phyloP scores from a whole-genome alignment of 2,888 invertebrate species.

The Flexamia atlantica region DNA sequence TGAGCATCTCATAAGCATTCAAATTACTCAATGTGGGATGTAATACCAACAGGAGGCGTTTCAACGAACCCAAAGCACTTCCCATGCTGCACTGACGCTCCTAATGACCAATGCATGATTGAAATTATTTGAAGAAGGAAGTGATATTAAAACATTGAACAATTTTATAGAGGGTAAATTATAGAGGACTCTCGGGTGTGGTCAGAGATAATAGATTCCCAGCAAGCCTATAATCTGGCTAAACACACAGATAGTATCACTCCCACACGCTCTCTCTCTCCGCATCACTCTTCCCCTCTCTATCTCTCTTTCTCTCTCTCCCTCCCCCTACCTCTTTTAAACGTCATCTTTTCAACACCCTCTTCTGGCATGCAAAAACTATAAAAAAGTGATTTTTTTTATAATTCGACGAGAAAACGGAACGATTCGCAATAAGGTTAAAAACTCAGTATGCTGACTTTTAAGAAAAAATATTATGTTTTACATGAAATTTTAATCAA shows the following conservation, averaged over 20 bases:
- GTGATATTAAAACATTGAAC: slow-evolving; percentile 54
- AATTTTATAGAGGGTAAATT: slow-evolving; percentile 37
- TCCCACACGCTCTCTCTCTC: slow-evolving; percentile 26
- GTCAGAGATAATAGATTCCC: slow-evolving; percentile 53
- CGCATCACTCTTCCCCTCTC: neutral
- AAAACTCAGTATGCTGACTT: no score
- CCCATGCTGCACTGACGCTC: neutral
- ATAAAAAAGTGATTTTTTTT: no score
- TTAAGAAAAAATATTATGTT: no score
- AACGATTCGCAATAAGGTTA: no score
- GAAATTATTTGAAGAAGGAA: slow-evolving; percentile 47
- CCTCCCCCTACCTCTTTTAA: neutral
- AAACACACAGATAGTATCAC: slow-evolving; percentile 59
- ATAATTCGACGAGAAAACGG: no score
- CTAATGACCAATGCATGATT: slow-evolving; percentile 8
- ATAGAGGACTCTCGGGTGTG: slow-evolving; percentile 53
- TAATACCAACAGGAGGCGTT: no score
- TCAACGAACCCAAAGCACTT: no score
- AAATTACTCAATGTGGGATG: no score
- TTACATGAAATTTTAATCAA: no score
- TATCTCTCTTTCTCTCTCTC: neutral
- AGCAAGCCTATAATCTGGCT: slow-evolving; percentile 57
- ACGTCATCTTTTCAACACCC: no score
- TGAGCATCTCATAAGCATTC: no score
- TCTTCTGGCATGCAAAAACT: no score